These are phyloP conservation scores for Trichopria drosophilae DNA, from an alignment of 2,888 invertebrate species.

Conservation along the genomic window DNA sequence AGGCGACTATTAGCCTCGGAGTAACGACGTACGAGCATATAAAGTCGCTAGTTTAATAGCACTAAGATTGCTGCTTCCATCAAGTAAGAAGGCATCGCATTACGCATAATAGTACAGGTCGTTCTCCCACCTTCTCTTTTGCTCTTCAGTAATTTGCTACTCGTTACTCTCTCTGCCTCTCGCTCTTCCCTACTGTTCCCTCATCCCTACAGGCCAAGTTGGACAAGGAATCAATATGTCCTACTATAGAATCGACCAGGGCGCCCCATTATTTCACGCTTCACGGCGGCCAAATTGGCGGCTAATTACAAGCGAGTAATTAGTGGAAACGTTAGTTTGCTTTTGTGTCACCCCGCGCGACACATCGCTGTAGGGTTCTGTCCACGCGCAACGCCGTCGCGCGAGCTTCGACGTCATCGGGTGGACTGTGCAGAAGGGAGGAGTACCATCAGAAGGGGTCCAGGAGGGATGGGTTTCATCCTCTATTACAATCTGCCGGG, in stretches of 20 bases:
- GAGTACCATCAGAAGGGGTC: conserved; percentile 19
- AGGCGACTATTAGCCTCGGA: conserved; percentile 27
- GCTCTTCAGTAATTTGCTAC: too few relatives aligned
- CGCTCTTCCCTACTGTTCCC: too few relatives aligned
- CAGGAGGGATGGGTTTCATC: background rate
- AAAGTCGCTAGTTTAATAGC: conserved; percentile 29
- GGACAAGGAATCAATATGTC: conserved; percentile 39
- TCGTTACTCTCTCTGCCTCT: too few relatives aligned
- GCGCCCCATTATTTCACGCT: conserved; percentile 45
- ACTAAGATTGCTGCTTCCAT: conserved; percentile 35
- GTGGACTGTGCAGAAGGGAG: background rate
- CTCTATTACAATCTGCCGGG: conserved; percentile 20
- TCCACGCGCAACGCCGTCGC: too few relatives aligned
- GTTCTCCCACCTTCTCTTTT: too few relatives aligned
- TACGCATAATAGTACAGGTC: conserved; percentile 35
- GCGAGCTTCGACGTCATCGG: too few relatives aligned
- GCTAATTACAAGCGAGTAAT: conserved; percentile 47
- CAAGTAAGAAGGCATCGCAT: conserved; percentile 33
- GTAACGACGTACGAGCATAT: conserved; percentile 28
- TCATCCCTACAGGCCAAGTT: too few relatives aligned
- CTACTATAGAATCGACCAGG: conserved; percentile 22
- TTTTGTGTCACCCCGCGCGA: conserved; percentile 39
- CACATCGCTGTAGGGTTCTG: too few relatives aligned
- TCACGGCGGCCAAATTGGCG: conserved; percentile 41
- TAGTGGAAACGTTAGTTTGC: conserved; percentile 46